Conservation (phyloP, 1,140 invertebrate genomes). For the Coenobita brevimanus region DNA sequence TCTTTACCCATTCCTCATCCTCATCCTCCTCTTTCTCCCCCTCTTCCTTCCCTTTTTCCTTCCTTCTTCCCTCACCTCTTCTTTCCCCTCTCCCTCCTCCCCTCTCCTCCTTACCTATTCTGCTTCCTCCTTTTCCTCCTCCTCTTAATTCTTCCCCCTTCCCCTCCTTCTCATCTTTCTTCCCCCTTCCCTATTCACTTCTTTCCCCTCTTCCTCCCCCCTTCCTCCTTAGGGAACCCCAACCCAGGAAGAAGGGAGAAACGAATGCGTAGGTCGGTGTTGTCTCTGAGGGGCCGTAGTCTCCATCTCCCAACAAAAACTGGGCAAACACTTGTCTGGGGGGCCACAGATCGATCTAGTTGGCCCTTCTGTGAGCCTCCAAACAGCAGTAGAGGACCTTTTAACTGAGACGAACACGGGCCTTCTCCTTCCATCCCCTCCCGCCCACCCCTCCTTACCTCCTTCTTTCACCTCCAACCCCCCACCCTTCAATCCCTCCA, state of each 20-base stretch:
- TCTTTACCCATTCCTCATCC: neutral
- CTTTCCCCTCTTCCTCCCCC: neutral
- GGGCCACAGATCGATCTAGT: constrained; percentile 58
- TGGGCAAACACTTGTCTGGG: constrained; percentile 55
- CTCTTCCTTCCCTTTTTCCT: neutral
- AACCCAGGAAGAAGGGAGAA: neutral
- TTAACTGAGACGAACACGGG: constrained; percentile 37
- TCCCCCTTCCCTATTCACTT: neutral
- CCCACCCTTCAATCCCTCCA: neutral
- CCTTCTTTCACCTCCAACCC: neutral
- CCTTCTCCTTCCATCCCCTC: constrained; percentile 20
- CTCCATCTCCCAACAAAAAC: constrained; percentile 50
- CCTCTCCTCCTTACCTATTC: neutral
- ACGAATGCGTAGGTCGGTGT: neutral
- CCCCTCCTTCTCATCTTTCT: neutral
- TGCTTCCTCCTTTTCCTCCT: neutral
- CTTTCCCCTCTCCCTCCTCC: neutral
- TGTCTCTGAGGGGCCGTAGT: constrained; percentile 28
- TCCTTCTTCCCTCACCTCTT: neutral
- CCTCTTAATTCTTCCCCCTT: neutral
- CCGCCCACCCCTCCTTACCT: neutral
- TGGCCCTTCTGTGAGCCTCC: constrained; percentile 46
- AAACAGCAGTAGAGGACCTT: constrained; percentile 42
- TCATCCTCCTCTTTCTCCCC: neutral
- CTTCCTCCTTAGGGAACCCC: neutral